Evolutionary conservation across 2,113 vertebrate species (phyloP), one percentile per base, ranked within the genome.

Genomic region (Oryzias javanicus): DNA sequence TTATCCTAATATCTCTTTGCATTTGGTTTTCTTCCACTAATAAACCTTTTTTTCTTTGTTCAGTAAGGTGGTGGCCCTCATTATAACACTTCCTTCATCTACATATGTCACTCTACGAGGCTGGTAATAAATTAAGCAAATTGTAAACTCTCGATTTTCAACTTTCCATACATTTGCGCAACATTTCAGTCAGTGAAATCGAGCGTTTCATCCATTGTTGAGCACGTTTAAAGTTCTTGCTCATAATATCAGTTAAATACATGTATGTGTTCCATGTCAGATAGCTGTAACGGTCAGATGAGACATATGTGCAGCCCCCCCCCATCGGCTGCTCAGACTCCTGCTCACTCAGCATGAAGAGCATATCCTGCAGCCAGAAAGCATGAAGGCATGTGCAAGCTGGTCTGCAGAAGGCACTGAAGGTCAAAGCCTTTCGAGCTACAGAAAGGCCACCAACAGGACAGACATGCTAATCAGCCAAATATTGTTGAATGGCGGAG

Each of bases 391-490:
- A 20, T 17, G 27, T 57, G 58, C 50, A 55, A 54, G 41, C 49
- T 55, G 24, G 51, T 48, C 68, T 62, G 53, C 60, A 76, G 70
- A 63, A 82, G 60, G 64, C 54, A 67, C 48, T 51, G 55, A 72
- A 61, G 61, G 71, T 80, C 68, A 75, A 47, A 64, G 40, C 16
- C 41, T 57, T 27, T 76, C 53, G 12, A 60, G 5, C 66, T 6
- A n/a, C 14, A 24, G 27, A 52, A 55, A 50, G 58, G 56, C 52
- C 46, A 42, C 62, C 12, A 12, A 64, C 52, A 53, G 60, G 54
- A 44, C 19, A 49, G 16, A 46, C 51, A 46, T 48, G 18, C 14
- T 10, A 48, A 46, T 14, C 22, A 49, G 35, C 58, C 27, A 22
- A 65, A 14, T 3, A 42, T 50, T 41, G 1, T 48, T 14, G 10